These are phyloP conservation scores for Malacosoma neustria DNA, from an alignment of 2,888 invertebrate genomes.

Conservation along the genomic window DNA sequence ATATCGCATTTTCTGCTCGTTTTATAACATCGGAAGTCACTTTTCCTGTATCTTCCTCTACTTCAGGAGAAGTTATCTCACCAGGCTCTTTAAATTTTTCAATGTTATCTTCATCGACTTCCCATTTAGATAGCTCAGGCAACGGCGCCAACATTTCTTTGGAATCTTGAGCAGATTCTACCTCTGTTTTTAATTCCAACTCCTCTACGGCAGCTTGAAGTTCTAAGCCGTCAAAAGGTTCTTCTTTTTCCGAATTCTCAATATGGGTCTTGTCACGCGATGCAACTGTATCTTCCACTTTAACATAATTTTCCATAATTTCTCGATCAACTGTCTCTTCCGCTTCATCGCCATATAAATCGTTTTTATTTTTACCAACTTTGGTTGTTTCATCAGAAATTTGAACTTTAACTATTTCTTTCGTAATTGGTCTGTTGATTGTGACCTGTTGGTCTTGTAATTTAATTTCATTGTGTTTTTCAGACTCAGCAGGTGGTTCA, in stretches of 20 bases:
- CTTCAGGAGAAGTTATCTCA: conserved; percentile 60
- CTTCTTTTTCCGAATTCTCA: conserved; percentile 60
- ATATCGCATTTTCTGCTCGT: conserved; percentile 92
- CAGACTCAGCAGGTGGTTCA: neutral
- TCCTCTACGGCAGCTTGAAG: conserved; percentile 74
- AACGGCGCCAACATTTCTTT: conserved; percentile 81
- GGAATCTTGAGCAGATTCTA: conserved; percentile 34
- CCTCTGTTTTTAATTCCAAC: conserved; percentile 68
- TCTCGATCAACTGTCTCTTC: conserved; percentile 71
- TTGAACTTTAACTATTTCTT: conserved; percentile 14
- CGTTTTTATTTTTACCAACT: conserved; percentile 29
- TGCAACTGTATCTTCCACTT: conserved; percentile 40
- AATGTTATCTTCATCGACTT: conserved; percentile 77
- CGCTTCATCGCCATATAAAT: conserved; percentile 72
- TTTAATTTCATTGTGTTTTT: conserved; percentile 10
- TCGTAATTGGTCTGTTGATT: conserved; percentile 6
- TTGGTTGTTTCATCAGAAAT: conserved; percentile 20
- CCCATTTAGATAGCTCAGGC: conserved; percentile 93
- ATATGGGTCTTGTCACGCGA: conserved; percentile 28
- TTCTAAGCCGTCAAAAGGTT: conserved; percentile 73
- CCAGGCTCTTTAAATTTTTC: conserved; percentile 62
- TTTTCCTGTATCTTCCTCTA: conserved; percentile 77
- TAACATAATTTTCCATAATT: conserved; percentile 74
- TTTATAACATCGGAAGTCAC: conserved; percentile 91
- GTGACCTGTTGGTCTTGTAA: conserved; percentile 18